Evolutionary conservation across 2,888 invertebrate genomes (phyloP).

Genomic region (Diogma glabrata): DNA sequence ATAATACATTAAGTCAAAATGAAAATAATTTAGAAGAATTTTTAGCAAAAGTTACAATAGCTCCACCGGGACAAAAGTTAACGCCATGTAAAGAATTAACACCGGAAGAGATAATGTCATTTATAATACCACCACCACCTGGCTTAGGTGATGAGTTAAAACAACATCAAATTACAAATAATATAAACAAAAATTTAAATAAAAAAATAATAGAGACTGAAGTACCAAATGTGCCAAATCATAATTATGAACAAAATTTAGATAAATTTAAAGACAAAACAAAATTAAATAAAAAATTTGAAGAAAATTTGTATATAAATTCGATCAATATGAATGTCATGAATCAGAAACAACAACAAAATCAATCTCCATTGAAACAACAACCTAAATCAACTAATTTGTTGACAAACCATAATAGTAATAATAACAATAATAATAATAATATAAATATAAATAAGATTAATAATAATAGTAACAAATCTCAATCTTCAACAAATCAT

Average conservation of each 20-base stretch:
- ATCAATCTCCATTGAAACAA: too few relatives aligned
- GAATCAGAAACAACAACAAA: constrained; percentile 10
- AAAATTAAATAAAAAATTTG: constrained; percentile 3
- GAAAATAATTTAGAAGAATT: constrained; percentile 62
- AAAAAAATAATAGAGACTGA: constrained; percentile 27
- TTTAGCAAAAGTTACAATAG: constrained; percentile 65
- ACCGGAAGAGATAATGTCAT: constrained; percentile 73
- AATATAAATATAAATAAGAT: constrained; percentile 22
- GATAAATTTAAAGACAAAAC: constrained; percentile 16
- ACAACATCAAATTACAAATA: constrained; percentile 15
- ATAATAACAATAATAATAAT: constrained; percentile 29
- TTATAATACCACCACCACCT: constrained; percentile 72
- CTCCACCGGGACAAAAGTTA: constrained; percentile 63
- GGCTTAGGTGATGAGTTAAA: constrained; percentile 38
- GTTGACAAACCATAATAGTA: neutral
- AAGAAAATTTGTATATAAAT: constrained; percentile 7
- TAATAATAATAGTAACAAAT: neutral
- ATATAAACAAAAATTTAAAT: constrained; percentile 37
- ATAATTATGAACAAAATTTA: constrained; percentile 23
- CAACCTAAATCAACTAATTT: too few relatives aligned
- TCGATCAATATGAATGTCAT: neutral
- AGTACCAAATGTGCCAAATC: constrained; percentile 23
- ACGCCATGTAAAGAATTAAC: constrained; percentile 67
- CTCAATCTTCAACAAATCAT: constrained; percentile 26
- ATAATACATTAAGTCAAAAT: constrained; percentile 28